Percentiles rank a stretch among this genome's conserved stretches.
Evolutionary conservation across 2,888 invertebrate species (phyloP).

Genomic region (Pseudeuparius sepicola): DNA sequence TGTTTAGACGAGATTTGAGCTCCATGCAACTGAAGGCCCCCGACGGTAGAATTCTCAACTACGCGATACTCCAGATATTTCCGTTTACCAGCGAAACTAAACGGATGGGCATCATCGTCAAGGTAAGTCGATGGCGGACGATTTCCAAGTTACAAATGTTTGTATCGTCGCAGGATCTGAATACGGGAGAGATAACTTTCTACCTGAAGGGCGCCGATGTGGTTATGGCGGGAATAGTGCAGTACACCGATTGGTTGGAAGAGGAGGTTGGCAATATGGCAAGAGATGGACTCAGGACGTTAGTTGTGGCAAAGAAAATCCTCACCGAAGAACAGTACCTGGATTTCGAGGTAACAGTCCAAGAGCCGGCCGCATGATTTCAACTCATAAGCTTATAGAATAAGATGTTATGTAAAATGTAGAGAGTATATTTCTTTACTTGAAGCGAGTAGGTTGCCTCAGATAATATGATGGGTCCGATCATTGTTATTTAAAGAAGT

Average conservation of each 20-base stretch:
- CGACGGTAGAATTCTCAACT: slow-evolving; percentile 52
- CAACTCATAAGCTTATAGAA: no score
- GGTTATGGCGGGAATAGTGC: slow-evolving; percentile 81
- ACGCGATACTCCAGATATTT: slow-evolving; percentile 62
- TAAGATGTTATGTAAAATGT: no score
- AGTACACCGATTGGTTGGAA: slow-evolving; percentile 90
- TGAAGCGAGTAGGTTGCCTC: no score
- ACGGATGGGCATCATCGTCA: slow-evolving; percentile 83
- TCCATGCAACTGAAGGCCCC: slow-evolving; percentile 56
- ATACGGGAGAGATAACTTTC: slow-evolving; percentile 80
- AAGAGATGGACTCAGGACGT: slow-evolving; percentile 66
- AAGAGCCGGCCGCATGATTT: no score
- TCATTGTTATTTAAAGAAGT: no score
- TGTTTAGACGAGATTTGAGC: slow-evolving; percentile 60
- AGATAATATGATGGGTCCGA: no score
- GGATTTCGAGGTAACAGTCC: slow-evolving; percentile 45
- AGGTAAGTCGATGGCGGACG: slow-evolving; percentile 43
- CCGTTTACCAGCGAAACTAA: slow-evolving; percentile 87
- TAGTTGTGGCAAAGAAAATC: slow-evolving; percentile 65
- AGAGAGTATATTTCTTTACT: no score
- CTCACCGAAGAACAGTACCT: slow-evolving; percentile 59
- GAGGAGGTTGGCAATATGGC: slow-evolving; percentile 95
- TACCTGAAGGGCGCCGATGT: slow-evolving; percentile 98
- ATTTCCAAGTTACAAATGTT: no score
- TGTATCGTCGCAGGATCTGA: no score